Conservation (phyloP, 1,140 invertebrate genomes). For the Apis florea region DNA sequence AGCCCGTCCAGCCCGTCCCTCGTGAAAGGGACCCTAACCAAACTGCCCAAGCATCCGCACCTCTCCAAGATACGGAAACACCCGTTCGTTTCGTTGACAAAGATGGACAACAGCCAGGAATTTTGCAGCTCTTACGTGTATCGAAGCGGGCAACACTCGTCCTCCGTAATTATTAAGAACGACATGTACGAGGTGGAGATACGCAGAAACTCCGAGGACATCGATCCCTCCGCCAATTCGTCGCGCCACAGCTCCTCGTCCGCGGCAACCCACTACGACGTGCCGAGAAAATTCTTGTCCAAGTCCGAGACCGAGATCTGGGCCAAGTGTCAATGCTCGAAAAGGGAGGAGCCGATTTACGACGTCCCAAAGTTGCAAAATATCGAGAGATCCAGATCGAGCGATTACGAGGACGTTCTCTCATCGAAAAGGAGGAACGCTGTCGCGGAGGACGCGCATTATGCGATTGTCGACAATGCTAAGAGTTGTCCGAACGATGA, state of each 20-base stretch:
- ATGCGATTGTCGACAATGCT: constrained; percentile 46
- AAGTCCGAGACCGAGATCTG: constrained; percentile 40
- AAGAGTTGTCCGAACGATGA: constrained; percentile 11
- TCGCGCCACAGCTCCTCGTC: background rate
- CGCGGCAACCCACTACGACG: constrained; percentile 43
- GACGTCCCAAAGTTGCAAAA: constrained; percentile 41
- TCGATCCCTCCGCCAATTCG: background rate
- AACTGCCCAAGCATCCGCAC: constrained; percentile 15
- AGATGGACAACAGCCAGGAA: background rate
- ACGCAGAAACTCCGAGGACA: constrained; percentile 32
- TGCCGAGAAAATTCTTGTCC: constrained; percentile 53
- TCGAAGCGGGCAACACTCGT: fast-evolving
- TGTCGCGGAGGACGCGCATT: constrained; percentile 6
- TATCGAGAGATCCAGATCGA: constrained; percentile 44
- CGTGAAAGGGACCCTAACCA: fast-evolving
- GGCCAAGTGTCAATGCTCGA: background rate
- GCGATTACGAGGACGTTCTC: constrained; percentile 50
- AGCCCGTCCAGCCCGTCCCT: background rate
- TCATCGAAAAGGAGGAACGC: constrained; percentile 45
- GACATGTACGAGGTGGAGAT: constrained; percentile 40
- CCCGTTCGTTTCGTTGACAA: constrained; percentile 45
- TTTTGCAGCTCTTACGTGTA: background rate
- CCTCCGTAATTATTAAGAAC: background rate
- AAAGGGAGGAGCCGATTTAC: constrained; percentile 20
- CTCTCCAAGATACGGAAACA: constrained; percentile 47